Conservation (phyloP, 2,888 invertebrate species). For the Beris chalybata region DNA sequence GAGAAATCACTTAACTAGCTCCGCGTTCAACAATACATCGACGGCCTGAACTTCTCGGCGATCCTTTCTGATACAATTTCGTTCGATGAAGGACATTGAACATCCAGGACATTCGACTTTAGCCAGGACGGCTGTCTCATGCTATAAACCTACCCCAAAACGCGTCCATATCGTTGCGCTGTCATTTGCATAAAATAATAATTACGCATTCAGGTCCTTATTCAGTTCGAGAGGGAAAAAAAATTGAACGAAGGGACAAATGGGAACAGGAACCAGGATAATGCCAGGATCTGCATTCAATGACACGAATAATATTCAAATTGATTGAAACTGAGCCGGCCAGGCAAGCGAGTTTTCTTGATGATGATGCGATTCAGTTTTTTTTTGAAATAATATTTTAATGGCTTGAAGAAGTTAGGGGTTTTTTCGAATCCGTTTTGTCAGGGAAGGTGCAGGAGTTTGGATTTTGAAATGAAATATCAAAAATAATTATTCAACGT, state of each 20-base stretch:
- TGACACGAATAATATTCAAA: conserved; percentile 45
- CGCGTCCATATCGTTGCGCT: conserved; percentile 8
- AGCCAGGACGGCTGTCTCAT: background rate
- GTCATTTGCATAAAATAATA: conserved; percentile 44
- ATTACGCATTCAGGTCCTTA: conserved; percentile 40
- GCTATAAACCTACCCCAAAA: background rate
- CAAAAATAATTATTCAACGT: background rate
- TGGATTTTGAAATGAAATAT: background rate
- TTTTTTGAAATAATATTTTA: no score
- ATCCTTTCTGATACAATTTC: background rate
- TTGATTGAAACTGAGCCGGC: conserved; percentile 43
- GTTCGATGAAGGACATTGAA: background rate
- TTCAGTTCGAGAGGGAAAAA: conserved; percentile 21
- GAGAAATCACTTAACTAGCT: conserved; percentile 24
- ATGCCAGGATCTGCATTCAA: conserved; percentile 44
- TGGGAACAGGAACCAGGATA: conserved; percentile 42
- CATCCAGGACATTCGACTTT: no score
- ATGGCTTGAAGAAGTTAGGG: no score
- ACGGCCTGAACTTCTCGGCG: background rate
- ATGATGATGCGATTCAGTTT: conserved; percentile 1
- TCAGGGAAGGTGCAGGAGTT: background rate
- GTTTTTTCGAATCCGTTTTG: no score
- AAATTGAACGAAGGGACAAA: conserved; percentile 39
- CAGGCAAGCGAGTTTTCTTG: conserved; percentile 1
- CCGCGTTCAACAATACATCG: background rate